phyloP scores from a whole-genome alignment of 2,113 vertebrate genomes.

The Excalfactoria chinensis region DNA sequence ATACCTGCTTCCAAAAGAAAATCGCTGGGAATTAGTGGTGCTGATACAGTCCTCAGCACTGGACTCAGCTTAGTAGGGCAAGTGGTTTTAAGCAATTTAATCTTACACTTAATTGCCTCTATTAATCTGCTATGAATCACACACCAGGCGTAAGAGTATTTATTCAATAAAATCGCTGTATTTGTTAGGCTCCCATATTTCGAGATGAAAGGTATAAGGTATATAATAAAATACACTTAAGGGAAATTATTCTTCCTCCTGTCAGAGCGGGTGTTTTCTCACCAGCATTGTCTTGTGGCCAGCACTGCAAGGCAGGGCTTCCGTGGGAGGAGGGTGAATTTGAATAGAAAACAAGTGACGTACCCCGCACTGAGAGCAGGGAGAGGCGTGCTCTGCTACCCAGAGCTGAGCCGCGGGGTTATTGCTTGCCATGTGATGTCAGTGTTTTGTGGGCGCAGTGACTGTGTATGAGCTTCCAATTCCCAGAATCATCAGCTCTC shows the following conservation, averaged over 20 bases:
- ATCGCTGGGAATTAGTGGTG: slow-evolving; percentile 52
- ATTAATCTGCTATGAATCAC: slow-evolving; percentile 64
- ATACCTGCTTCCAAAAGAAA: slow-evolving; percentile 53
- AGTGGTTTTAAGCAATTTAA: slow-evolving; percentile 58
- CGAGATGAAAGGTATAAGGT: slow-evolving; percentile 35
- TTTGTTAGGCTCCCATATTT: slow-evolving; percentile 37
- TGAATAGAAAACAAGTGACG: slow-evolving; percentile 70
- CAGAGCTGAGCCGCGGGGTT: slow-evolving; percentile 35
- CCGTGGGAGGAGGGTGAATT: slow-evolving; percentile 49
- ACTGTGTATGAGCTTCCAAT: slow-evolving; percentile 8
- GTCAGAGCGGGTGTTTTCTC: neutral
- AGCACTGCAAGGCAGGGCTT: neutral
- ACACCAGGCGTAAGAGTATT: slow-evolving; percentile 15
- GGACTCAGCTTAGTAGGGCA: slow-evolving; percentile 29
- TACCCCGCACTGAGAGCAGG: neutral
- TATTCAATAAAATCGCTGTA: slow-evolving; percentile 42
- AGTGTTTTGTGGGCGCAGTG: slow-evolving; percentile 41
- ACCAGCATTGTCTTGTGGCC: neutral
- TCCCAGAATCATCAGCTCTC: slow-evolving; percentile 17
- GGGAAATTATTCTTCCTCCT: slow-evolving; percentile 47
- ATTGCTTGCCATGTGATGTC: slow-evolving; percentile 46
- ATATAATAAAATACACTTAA: slow-evolving; percentile 37
- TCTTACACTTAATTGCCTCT: slow-evolving; percentile 57
- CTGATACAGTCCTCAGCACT: slow-evolving; percentile 24
- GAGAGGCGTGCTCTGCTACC: slow-evolving; percentile 31